A percentile compares a stretch with the other conserved stretches of the same genome.
Evolutionary conservation across 2,797 vertebrate species (phyloP).

Genomic region (Enteromius argenteus): DNA sequence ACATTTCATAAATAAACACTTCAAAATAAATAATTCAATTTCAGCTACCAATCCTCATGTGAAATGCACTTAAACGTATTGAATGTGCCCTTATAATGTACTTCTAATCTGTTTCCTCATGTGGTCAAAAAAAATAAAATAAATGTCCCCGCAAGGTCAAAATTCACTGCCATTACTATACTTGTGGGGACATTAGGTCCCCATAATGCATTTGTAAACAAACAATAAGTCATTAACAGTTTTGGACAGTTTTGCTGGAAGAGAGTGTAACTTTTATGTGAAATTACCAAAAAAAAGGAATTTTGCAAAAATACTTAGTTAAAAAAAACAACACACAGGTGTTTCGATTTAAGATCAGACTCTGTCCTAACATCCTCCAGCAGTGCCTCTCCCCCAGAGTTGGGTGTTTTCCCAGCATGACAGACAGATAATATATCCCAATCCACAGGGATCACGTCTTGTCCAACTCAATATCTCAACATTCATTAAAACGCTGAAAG

Average conservation of each 20-base stretch:
- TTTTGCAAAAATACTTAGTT: background rate
- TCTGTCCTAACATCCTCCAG: constrained; percentile 7
- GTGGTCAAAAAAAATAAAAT: background rate
- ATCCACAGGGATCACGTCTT: constrained; percentile 36
- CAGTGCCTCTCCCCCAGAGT: constrained; percentile 7
- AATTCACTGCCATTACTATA: background rate
- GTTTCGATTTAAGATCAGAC: constrained; percentile 44
- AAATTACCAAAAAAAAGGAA: background rate
- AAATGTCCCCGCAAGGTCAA: background rate
- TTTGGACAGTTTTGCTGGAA: background rate
- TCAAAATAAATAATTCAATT: background rate
- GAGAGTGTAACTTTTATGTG: background rate
- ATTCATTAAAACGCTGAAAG: constrained; percentile 25
- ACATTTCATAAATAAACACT: background rate
- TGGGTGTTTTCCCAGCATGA: constrained; percentile 26
- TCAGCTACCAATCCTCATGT: background rate
- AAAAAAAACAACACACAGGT: background rate
- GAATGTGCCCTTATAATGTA: background rate
- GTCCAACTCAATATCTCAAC: constrained; percentile 28
- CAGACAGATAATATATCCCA: constrained; percentile 28
- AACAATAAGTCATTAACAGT: background rate
- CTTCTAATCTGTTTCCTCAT: background rate
- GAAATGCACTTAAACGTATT: background rate
- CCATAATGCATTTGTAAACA: background rate
- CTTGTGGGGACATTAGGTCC: background rate